A percentile compares a stretch with the other conserved stretches of the same genome.
These are phyloP conservation scores for Acrocephalus kingi DNA, from an alignment of 2,113 vertebrate genomes.

Conservation along the genomic window DNA sequence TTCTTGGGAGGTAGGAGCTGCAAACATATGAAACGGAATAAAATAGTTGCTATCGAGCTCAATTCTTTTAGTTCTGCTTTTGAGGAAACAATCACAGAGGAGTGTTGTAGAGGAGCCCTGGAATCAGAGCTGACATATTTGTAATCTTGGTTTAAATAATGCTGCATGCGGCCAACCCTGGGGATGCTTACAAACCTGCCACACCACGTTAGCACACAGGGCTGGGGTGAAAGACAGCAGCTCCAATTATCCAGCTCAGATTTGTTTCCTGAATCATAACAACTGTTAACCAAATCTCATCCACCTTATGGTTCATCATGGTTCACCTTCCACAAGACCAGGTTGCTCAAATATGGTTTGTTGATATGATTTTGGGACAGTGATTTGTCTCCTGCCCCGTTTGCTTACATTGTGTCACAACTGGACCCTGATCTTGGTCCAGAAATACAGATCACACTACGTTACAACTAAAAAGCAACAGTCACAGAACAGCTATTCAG, in stretches of 20 bases:
- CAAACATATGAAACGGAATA: slow-evolving; percentile 46
- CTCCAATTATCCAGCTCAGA: neutral
- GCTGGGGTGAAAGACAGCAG: neutral
- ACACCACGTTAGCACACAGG: neutral
- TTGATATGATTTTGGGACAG: neutral
- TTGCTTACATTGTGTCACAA: neutral
- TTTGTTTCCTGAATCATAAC: neutral
- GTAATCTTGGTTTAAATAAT: neutral
- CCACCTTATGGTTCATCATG: neutral
- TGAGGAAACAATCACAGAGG: slow-evolving; percentile 43
- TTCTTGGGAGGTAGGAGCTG: slow-evolving; percentile 58
- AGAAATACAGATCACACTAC: neutral
- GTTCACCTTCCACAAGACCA: neutral
- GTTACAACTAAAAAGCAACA: neutral
- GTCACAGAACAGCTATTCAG: neutral
- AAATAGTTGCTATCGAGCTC: slow-evolving; percentile 36
- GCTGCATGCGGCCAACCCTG: neutral
- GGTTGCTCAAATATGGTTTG: neutral
- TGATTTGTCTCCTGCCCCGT: neutral
- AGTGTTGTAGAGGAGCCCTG: neutral
- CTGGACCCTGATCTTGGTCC: neutral
- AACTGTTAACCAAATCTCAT: neutral
- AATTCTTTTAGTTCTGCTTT: slow-evolving; percentile 55
- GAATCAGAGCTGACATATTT: neutral
- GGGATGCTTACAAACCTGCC: neutral